phyloP scores from a whole-genome alignment of 2,888 invertebrate species.

The Vesta saturnalis region DNA sequence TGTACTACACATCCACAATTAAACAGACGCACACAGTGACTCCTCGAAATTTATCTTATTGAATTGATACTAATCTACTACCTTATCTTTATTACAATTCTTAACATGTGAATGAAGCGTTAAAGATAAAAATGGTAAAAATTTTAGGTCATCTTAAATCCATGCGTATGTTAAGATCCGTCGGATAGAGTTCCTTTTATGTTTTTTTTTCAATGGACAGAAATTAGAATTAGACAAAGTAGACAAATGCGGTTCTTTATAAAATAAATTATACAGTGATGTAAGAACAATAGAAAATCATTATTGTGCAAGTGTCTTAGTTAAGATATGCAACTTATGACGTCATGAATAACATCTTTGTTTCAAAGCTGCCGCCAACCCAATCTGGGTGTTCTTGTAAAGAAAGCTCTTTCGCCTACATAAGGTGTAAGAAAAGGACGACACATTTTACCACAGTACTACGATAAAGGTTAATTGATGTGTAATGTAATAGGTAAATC shows the following conservation, averaged over 20 bases:
- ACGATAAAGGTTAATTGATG: conserved; percentile 26
- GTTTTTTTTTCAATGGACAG: too few relatives aligned
- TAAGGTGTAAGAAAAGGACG: conserved; percentile 29
- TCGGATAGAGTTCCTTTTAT: too few relatives aligned
- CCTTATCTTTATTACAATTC: too few relatives aligned
- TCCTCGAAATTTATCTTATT: too few relatives aligned
- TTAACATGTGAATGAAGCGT: too few relatives aligned
- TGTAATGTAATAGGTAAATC: conserved; percentile 23
- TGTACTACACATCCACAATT: too few relatives aligned
- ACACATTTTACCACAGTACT: not conserved
- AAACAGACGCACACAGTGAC: too few relatives aligned
- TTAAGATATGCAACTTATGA: conserved; percentile 36
- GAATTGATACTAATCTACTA: too few relatives aligned
- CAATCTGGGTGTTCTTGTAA: conserved; percentile 62
- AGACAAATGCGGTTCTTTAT: not conserved
- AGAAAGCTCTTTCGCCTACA: conserved; percentile 57
- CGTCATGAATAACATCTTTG: conserved; percentile 53
- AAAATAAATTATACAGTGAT: conserved; percentile 18
- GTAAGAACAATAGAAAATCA: conserved; percentile 31
- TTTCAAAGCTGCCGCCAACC: conserved; percentile 61
- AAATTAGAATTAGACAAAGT: not conserved
- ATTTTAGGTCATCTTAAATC: too few relatives aligned
- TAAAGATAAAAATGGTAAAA: too few relatives aligned
- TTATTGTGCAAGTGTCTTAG: conserved; percentile 24
- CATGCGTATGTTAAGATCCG: too few relatives aligned